A percentile compares a stretch with the other conserved stretches of the same genome.
Evolutionary conservation across 2,797 vertebrate species (phyloP).

Genomic region (Xenopus petersii): DNA sequence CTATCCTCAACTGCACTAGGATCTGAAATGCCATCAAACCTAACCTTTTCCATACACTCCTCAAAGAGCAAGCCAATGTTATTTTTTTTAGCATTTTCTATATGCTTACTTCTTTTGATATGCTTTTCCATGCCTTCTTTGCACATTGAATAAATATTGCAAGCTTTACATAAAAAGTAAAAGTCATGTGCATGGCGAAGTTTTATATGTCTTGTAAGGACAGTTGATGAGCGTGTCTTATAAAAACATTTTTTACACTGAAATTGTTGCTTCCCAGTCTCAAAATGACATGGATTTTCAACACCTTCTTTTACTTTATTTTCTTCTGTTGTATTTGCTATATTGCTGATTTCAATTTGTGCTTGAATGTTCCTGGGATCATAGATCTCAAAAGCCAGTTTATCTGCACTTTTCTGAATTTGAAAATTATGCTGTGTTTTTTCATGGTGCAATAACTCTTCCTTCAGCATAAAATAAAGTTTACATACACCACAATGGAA

Average conservation of each 20-base stretch:
- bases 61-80: conserved; percentile 73
- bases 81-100: conserved; percentile 74
- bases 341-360: conserved; percentile 41
- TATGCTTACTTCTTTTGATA: conserved; percentile 82
- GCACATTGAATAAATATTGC: conserved; percentile 83
- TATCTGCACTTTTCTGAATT: conserved; percentile 43
- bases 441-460: conserved; percentile 61
- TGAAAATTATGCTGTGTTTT: conserved; percentile 53
- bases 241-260: conserved; percentile 87
- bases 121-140: conserved; percentile 87
- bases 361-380: conserved; percentile 37
- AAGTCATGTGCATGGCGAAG: conserved; percentile 77
- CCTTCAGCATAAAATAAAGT: conserved; percentile 58
- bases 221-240: conserved; percentile 76
- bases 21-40: conserved; percentile 65
- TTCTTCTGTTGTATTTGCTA: conserved; percentile 51
- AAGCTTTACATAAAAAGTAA: conserved; percentile 86
- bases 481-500: conserved; percentile 58
- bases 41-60: conserved; percentile 79
- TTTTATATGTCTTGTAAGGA: conserved; percentile 83
- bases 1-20: conserved; percentile 51
- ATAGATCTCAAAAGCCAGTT: conserved; percentile 47
- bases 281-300: conserved; percentile 58
- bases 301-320: conserved; percentile 53
- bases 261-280: conserved; percentile 73